These are phyloP conservation scores for Cheilosia scutellata DNA, from an alignment of 2,888 invertebrate genomes.

Conservation along the genomic window DNA sequence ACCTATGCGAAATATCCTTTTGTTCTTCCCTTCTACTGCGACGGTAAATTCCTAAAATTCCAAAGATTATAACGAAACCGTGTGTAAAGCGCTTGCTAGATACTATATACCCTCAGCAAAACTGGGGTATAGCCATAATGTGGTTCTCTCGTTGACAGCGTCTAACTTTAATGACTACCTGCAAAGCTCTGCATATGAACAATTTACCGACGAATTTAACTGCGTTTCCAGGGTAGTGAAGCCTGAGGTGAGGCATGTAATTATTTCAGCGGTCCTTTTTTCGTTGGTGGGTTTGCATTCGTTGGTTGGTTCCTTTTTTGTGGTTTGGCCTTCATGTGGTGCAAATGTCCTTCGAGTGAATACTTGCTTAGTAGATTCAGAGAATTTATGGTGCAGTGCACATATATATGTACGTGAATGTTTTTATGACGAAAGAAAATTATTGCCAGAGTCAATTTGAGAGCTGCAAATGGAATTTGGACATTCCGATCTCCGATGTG, in stretches of 20 bases:
- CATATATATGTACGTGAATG: too few relatives aligned
- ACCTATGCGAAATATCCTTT: constrained; percentile 45
- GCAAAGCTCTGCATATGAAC: constrained; percentile 56
- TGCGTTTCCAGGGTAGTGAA: constrained; percentile 26
- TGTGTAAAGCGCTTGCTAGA: constrained; percentile 26
- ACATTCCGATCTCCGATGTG: not conserved
- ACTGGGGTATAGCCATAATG: constrained; percentile 16
- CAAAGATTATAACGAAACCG: constrained; percentile 56
- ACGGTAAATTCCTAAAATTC: constrained; percentile 59
- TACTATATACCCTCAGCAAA: not conserved
- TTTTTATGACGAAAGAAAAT: not conserved
- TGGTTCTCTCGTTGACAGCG: constrained; percentile 53
- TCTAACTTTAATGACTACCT: constrained; percentile 63
- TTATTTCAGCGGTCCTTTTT: constrained; percentile 44
- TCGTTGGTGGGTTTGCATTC: constrained; percentile 7
- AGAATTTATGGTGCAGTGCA: constrained; percentile 5
- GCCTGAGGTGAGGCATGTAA: constrained; percentile 36
- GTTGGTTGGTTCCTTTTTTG: constrained; percentile 9
- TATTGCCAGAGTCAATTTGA: not conserved
- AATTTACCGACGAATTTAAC: constrained; percentile 60
- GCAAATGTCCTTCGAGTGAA: constrained; percentile 19
- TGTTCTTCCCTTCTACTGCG: constrained; percentile 35
- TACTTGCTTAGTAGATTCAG: not conserved
- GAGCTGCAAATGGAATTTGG: not conserved
- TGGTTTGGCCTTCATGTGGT: constrained; percentile 31